Base-by-base conservation (phyloP, 2,797 vertebrate species). In the Garrulus glandarius region DNA sequence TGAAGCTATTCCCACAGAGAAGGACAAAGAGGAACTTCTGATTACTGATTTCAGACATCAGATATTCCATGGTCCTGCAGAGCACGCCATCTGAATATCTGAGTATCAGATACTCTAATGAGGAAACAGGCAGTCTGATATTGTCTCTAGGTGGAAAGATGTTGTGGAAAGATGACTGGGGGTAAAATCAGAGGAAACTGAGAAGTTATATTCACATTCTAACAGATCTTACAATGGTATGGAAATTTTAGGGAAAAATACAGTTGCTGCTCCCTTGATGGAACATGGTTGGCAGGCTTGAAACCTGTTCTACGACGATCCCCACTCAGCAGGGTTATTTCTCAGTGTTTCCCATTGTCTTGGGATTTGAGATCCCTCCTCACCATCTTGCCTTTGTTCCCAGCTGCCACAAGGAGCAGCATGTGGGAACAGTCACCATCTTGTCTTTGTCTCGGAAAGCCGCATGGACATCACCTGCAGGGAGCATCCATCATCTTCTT, bases 251-350 rank as follows among this genome's bases (percentile, higher is more conserved):
- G 10, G 49, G 65, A 15, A 47, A 70, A 78, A 70, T 19, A 22
- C 22, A 32, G 5, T 16, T 70, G 15, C 1, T 0, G 12, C 5
- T 55, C 15, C 17, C 36, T 32, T 26, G 32, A 63, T 32, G 22
- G 12, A 34, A 32, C 7, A 12, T 0, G 0, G 36, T 5, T 56
- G 18, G 15, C 21, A 4, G 13, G 26, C 15, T 22, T 18, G 18
- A 86, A 77, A 41, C 12, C 30, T 26, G 10, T 23, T 36, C 30
- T 22, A 41, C 3, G 1, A 26, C 18, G 30, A 27, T 27, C 6
- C 14, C 30, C 14, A 13, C 49, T 47, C 0, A 0, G 14, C 4
- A 39, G 14, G 30, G 24, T 23, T 32, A 6, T 34, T 55, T 61
- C 21, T 36, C 41, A 36, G 36, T 47, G 11, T 27, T 56, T 47